Evolutionary conservation across 1,140 invertebrate genomes (phyloP).

Genomic region (Nixonia krombeini): DNA sequence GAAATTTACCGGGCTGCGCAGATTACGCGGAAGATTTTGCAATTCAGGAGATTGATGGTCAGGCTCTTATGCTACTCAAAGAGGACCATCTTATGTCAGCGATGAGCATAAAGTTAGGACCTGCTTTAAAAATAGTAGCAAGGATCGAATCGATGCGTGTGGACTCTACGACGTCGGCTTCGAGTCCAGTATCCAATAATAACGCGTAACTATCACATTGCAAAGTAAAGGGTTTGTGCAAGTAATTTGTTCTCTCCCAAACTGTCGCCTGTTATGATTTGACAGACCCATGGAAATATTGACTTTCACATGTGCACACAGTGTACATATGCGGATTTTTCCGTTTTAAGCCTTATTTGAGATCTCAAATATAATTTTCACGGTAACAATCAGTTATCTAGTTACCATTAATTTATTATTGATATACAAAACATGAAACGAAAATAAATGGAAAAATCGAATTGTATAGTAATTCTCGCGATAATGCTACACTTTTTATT

Average conservation of each 20-base stretch:
- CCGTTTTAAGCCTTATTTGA: background rate
- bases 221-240: slow-evolving; percentile 58
- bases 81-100: slow-evolving; percentile 95
- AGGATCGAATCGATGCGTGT: slow-evolving; percentile 84
- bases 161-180: slow-evolving; percentile 64
- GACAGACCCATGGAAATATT: too few relatives aligned
- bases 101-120: slow-evolving; percentile 95
- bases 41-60: slow-evolving; percentile 95
- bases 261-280: slow-evolving; percentile 2
- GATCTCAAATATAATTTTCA: background rate
- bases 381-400: too few relatives aligned
- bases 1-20: slow-evolving; percentile 86
- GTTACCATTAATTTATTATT: too few relatives aligned
- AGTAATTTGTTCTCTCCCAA: slow-evolving; percentile 31
- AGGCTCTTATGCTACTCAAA: slow-evolving; percentile 93
- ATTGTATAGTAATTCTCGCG: too few relatives aligned
- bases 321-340: slow-evolving; percentile 9
- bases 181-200: slow-evolving; percentile 56
- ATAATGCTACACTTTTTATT: too few relatives aligned
- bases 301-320: background rate
- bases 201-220: slow-evolving; percentile 50
- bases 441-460: too few relatives aligned
- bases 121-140: slow-evolving; percentile 94
- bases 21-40: slow-evolving; percentile 96
- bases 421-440: too few relatives aligned